These are phyloP conservation scores for Hypomecis punctinalis DNA, from an alignment of 2,888 invertebrate genomes.

Conservation along the genomic window DNA sequence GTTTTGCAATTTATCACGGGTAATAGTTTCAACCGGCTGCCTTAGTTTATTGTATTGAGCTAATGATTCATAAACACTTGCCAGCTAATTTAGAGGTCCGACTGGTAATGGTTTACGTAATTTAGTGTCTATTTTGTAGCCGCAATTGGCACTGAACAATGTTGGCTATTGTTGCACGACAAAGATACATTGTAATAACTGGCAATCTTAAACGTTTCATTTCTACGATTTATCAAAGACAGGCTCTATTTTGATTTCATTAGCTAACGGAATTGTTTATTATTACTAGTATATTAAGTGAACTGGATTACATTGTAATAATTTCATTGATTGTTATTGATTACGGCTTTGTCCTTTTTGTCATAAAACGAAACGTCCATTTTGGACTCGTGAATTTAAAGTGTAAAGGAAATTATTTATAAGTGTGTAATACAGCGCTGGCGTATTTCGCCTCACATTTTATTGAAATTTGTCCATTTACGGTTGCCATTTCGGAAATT, in stretches of 20 bases:
- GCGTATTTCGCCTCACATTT: too few relatives aligned
- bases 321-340: conserved; percentile 15
- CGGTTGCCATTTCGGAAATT: too few relatives aligned
- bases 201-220: conserved; percentile 75
- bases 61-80: conserved; percentile 78
- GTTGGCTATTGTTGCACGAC: conserved; percentile 78
- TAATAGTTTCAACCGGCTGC: conserved; percentile 45
- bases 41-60: conserved; percentile 59
- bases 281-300: conserved; percentile 7
- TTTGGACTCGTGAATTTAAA: too few relatives aligned
- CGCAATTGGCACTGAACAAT: conserved; percentile 76
- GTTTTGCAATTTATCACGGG: conserved; percentile 42
- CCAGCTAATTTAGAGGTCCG: conserved; percentile 70
- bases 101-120: conserved; percentile 77
- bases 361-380: too few relatives aligned
- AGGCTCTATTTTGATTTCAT: conserved; percentile 66
- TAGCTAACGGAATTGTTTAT: conserved; percentile 47
- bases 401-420: too few relatives aligned
- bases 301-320: conserved; percentile 32
- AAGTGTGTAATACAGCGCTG: too few relatives aligned
- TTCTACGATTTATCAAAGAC: conserved; percentile 73
- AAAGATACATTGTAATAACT: conserved; percentile 76
- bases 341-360: not conserved
- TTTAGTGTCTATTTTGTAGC: conserved; percentile 76
- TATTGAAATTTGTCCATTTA: too few relatives aligned